Percentiles rank a stretch among this genome's conserved stretches.
Conservation (phyloP, 2,888 invertebrate genomes). For the Cosmopolites sordidus region DNA sequence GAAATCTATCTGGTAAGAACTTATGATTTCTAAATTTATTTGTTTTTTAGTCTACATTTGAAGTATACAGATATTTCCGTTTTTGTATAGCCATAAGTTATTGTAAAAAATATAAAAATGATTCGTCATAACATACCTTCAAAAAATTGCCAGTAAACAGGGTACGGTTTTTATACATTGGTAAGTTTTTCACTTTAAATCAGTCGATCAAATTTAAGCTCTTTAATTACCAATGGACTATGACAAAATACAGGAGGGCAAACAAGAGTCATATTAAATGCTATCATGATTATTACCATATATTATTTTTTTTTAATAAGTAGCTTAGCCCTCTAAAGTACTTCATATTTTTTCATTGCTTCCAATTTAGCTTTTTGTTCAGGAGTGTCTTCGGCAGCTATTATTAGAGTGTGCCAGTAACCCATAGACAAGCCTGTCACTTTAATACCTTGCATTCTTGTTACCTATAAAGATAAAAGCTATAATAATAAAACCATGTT, state of each 20-base stretch:
- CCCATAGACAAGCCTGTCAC: constrained; percentile 80
- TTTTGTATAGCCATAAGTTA: background rate
- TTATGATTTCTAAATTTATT: background rate
- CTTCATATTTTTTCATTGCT: constrained; percentile 54
- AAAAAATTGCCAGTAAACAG: too few relatives aligned
- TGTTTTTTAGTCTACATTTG: background rate
- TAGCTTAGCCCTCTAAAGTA: constrained; percentile 25
- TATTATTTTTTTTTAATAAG: constrained; percentile 11
- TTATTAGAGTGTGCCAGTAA: constrained; percentile 75
- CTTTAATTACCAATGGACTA: background rate
- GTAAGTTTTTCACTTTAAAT: too few relatives aligned
- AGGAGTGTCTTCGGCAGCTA: constrained; percentile 60
- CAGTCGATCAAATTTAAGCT: too few relatives aligned
- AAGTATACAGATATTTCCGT: background rate
- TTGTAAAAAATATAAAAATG: background rate
- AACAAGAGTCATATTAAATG: constrained; percentile 8
- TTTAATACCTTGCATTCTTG: constrained; percentile 68
- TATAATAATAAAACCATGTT: too few relatives aligned
- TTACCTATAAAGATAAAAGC: constrained; percentile 41
- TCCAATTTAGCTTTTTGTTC: constrained; percentile 60
- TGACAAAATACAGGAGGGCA: background rate
- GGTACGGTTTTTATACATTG: too few relatives aligned
- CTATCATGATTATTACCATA: constrained; percentile 11
- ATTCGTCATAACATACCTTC: too few relatives aligned
- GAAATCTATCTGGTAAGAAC: constrained; percentile 9